Conservation (phyloP, 2,797 vertebrate species). For the Uromys caudimaculatus region DNA sequence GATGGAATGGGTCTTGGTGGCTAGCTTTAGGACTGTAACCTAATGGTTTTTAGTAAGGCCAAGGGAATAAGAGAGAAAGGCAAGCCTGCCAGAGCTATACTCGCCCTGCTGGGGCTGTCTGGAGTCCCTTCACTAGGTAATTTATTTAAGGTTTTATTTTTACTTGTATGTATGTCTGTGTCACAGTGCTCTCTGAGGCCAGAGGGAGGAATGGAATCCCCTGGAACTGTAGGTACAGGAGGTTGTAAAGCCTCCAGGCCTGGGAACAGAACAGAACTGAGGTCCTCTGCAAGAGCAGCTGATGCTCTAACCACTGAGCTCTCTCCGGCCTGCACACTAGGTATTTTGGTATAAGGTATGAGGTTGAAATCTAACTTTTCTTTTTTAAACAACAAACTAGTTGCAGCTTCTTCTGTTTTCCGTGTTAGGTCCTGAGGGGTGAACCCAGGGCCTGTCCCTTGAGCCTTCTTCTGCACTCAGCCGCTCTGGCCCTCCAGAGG, state of each 20-base stretch:
- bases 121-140: background rate
- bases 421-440: background rate
- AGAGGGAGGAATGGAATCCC: background rate
- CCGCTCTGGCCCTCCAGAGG: too few species aligned
- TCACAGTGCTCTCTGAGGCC: too few species aligned
- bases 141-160: too few species aligned
- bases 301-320: too few species aligned
- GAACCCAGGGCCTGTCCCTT: background rate
- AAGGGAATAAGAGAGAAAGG: background rate
- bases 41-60: background rate
- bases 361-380: slow-evolving; percentile 2
- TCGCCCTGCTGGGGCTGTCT: background rate
- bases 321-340: background rate
- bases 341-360: background rate
- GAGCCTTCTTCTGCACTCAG: background rate
- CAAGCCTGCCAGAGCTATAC: background rate
- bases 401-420: background rate
- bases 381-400: background rate
- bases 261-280: background rate
- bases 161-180: too few species aligned
- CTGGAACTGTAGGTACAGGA: background rate
- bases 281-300: background rate
- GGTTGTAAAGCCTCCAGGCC: background rate
- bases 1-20: background rate
- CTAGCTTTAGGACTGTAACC: background rate